Percentiles rank a stretch among this genome's conserved stretches.
Evolutionary conservation across 2,888 invertebrate species (phyloP).

Genomic region (Lasioglossum marginatum): DNA sequence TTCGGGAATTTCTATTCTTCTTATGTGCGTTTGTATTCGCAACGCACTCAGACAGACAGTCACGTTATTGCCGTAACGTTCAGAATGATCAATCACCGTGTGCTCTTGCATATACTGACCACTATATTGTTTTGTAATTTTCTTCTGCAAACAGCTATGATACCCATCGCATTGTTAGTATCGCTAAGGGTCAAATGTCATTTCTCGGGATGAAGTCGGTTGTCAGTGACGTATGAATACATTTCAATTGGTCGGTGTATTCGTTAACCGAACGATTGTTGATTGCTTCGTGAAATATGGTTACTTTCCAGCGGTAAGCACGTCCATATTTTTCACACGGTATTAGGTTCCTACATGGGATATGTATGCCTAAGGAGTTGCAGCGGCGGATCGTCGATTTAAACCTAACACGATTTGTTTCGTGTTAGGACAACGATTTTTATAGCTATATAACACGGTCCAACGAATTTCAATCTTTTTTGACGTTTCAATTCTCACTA

Average conservation of each 20-base stretch:
- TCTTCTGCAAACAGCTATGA: conserved; percentile 10
- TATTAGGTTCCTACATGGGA: neutral
- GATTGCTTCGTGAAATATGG: conserved; percentile 21
- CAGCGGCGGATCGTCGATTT: no score
- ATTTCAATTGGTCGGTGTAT: conserved; percentile 26
- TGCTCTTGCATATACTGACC: neutral
- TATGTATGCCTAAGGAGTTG: no score
- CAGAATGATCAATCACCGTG: conserved; percentile 59
- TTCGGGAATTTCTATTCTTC: conserved; percentile 31
- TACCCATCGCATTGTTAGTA: conserved; percentile 21
- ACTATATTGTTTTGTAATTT: conserved; percentile 21
- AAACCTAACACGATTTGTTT: no score
- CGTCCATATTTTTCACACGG: neutral
- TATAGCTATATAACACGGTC: no score
- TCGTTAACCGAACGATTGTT: conserved; percentile 16
- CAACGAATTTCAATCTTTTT: no score
- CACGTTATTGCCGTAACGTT: conserved; percentile 48
- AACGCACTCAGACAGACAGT: neutral
- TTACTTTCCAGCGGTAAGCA: neutral
- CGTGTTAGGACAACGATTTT: no score
- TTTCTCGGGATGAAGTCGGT: conserved; percentile 36
- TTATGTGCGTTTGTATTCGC: conserved; percentile 5
- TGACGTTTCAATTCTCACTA: no score
- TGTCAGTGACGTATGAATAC: conserved; percentile 48
- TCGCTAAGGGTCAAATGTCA: conserved; percentile 55